Evolutionary conservation across 2,888 invertebrate genomes (phyloP).

Genomic region (Odontothrips loti): DNA sequence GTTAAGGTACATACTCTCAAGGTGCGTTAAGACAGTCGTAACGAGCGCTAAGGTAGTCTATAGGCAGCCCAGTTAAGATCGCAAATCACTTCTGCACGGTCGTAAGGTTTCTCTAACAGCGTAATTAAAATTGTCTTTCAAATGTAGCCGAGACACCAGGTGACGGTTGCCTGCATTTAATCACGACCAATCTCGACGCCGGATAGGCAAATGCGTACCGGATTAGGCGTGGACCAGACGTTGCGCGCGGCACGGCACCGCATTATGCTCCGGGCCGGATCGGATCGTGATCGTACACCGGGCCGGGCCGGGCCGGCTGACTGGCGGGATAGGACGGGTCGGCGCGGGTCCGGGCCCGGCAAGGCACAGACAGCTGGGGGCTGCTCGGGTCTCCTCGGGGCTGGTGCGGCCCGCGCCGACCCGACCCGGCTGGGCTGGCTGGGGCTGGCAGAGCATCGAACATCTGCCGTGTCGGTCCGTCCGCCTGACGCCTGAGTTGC

Average conservation of each 20-base stretch:
- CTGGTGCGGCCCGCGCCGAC: neutral
- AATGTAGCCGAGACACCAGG: too few relatives aligned
- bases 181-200: too few relatives aligned
- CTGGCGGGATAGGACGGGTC: neutral
- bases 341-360: slow-evolving; percentile 1
- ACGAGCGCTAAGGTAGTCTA: too few relatives aligned
- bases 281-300: neutral
- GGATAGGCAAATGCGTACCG: too few relatives aligned
- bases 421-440: neutral
- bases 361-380: slow-evolving; percentile 12
- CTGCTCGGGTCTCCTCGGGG: slow-evolving; percentile 10
- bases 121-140: too few relatives aligned
- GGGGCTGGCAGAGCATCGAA: slow-evolving; percentile 25
- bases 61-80: too few relatives aligned
- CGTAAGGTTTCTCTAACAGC: too few relatives aligned
- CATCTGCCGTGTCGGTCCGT: slow-evolving; percentile 23
- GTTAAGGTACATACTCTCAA: too few relatives aligned
- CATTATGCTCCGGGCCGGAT: neutral
- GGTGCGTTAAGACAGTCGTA: too few relatives aligned
- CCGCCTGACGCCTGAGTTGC: neutral
- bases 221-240: too few relatives aligned
- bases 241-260: neutral
- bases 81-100: too few relatives aligned
- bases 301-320: neutral
- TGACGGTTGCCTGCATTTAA: neutral